Evolutionary conservation across 2,113 vertebrate genomes (phyloP).

Genomic region (Erythrocebus patas): DNA sequence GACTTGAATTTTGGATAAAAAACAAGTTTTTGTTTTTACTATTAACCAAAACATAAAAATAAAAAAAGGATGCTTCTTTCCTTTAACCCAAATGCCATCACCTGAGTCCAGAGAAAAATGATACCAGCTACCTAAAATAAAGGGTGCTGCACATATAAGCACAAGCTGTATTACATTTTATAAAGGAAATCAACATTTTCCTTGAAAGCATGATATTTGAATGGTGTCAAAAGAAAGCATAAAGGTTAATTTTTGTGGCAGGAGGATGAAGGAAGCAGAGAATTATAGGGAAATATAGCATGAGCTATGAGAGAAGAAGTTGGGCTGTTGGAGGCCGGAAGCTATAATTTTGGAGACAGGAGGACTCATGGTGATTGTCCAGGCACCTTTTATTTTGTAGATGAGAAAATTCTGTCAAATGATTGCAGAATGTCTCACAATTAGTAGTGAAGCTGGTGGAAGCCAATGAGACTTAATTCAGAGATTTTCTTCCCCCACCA

Average conservation of each 20-base stretch:
- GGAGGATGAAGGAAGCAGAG: background rate
- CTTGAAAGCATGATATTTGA: background rate
- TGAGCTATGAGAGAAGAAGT: background rate
- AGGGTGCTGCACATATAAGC: background rate
- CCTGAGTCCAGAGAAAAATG: background rate
- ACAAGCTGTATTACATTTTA: background rate
- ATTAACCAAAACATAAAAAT: background rate
- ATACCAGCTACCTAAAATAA: background rate
- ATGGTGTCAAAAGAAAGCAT: background rate
- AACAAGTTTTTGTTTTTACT: background rate
- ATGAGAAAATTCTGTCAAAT: background rate
- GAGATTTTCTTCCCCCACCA: background rate
- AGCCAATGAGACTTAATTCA: background rate
- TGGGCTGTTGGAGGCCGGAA: no score
- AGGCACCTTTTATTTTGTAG: background rate
- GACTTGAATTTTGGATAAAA: background rate
- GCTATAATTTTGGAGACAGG: background rate
- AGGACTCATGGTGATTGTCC: background rate
- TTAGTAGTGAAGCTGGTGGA: no score
- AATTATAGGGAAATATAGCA: background rate
- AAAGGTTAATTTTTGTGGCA: background rate
- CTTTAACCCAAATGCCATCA: no score
- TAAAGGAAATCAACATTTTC: background rate
- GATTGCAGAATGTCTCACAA: background rate
- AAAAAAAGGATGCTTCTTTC: background rate